Evolutionary conservation across 2,888 invertebrate genomes (phyloP), one percentile per base, ranked within the genome.

Genomic region (Tiliacea citrago): DNA sequence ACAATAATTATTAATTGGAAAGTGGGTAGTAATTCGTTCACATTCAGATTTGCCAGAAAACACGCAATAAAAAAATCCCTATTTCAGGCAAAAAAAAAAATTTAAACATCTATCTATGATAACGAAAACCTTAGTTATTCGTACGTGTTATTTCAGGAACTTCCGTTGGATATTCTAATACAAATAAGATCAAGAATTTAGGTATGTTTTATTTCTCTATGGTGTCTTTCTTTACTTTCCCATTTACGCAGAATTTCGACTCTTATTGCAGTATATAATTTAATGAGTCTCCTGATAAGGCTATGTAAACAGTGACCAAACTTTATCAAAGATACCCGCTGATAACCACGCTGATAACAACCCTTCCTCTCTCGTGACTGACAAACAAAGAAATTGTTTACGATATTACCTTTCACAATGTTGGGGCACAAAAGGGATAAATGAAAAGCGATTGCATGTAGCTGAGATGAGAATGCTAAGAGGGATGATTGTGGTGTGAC

Each of bases 281-380:
- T 81, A 81, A 81, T 84, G 79, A 85, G 79, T 81, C 67, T 75
- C 70, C 69, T 78, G 87, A 91, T 91, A 91, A 84, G 77, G 74
- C 68, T 84, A 80, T 81, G 89, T 90, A 91, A 92, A 92, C 91
- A 91, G 89, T 91, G 92, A 90, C 92, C 91, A 75, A 87, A 88
- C 86, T 82, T 89, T 92, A 93, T 93, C 92, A 83, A 29, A 82
- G 91, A 93, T 92, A 91, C 77, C 71, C 55, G 68, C 73, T 78
- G 90, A 91, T 91, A 92, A 88, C 39, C 68, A 62, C 75, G n/a
- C n/a, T 58, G 29, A 29, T 29, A 29, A 29, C 63, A 82, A 5
- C 42, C 68, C 29, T 68, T 77, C 78, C 78, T 86, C 85, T 86
- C 86, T 83, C 85, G 85, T 76, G 57, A 74, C 39, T 61, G 16